These are phyloP conservation scores for Mactromeris polynyma DNA, from an alignment of 2,888 invertebrate species.

Conservation along the genomic window DNA sequence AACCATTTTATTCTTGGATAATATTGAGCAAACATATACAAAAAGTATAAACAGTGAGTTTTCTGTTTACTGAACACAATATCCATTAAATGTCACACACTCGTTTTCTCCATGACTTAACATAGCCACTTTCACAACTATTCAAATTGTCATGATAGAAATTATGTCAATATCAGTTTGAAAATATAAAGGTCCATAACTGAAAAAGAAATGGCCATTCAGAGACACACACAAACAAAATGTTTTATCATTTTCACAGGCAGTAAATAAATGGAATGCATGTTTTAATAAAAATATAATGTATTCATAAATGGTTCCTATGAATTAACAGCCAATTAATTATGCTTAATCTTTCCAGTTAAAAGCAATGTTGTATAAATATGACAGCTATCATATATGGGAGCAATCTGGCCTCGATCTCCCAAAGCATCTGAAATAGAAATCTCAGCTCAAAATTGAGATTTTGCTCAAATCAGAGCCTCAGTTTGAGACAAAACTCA, in stretches of 20 bases:
- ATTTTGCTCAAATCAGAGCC: too few species aligned
- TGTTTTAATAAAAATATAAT: neutral
- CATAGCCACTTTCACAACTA: neutral
- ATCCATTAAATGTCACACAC: neutral
- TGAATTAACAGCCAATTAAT: neutral
- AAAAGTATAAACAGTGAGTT: neutral
- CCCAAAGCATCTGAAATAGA: too few species aligned
- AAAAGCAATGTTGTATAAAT: neutral
- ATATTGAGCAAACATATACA: neutral
- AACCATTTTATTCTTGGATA: neutral
- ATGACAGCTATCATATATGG: too few species aligned
- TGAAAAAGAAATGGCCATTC: neutral
- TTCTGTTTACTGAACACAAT: neutral
- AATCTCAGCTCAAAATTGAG: too few species aligned
- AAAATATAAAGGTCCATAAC: too few species aligned
- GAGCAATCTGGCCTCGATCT: too few species aligned
- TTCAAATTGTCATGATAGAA: neutral
- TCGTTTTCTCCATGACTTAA: neutral
- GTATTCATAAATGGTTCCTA: neutral
- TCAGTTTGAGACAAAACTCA: too few species aligned
- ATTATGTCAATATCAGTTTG: neutral
- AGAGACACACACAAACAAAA: neutral
- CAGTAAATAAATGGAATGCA: neutral
- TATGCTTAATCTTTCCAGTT: neutral
- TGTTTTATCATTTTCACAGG: neutral